A percentile compares a stretch with the other conserved stretches of the same genome.
Conservation (phyloP, 92 coral and sea anemone genomes). For the Porites evermanni region DNA sequence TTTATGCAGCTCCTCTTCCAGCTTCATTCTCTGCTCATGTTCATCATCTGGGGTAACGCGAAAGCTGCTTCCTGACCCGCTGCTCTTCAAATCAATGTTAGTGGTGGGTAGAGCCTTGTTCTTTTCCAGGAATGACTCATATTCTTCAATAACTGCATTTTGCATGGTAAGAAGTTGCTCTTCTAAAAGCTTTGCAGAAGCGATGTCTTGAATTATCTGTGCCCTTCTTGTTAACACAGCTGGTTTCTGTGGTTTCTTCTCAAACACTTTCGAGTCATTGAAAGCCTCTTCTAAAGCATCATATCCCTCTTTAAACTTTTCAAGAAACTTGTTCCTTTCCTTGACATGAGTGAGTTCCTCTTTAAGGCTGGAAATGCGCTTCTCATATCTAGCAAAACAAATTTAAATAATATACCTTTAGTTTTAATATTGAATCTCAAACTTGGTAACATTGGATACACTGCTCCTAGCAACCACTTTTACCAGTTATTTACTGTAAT, state of each 20-base stretch:
- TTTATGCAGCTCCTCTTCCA: constrained; percentile 62
- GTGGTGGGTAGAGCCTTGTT: constrained; percentile 60
- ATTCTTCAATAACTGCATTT: constrained; percentile 91
- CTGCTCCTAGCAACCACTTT: too few relatives aligned
- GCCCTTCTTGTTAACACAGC: constrained; percentile 73
- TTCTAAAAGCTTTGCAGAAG: constrained; percentile 85
- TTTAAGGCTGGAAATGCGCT: constrained; percentile 71
- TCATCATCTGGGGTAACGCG: constrained; percentile 70
- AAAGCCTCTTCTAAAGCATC: constrained; percentile 91
- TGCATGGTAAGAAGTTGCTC: constrained; percentile 86
- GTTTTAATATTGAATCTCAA: too few relatives aligned
- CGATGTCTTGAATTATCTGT: constrained; percentile 82
- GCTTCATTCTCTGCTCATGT: constrained; percentile 61
- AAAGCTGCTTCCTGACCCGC: constrained; percentile 25
- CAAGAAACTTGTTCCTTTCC: constrained; percentile 67
- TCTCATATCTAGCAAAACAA: constrained; percentile 39
- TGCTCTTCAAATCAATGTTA: constrained; percentile 40
- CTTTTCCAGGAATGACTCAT: constrained; percentile 76
- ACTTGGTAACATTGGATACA: too few relatives aligned
- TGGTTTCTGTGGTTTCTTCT: constrained; percentile 75
- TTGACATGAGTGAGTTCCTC: constrained; percentile 75
- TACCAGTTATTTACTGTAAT: too few relatives aligned
- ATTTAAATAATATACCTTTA: background rate
- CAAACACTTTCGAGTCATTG: constrained; percentile 70
- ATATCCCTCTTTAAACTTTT: constrained; percentile 87